Percentiles rank a stretch among this genome's conserved stretches.
Conservation (phyloP, 2,888 invertebrate genomes). For the Periphyllus acericola region DNA sequence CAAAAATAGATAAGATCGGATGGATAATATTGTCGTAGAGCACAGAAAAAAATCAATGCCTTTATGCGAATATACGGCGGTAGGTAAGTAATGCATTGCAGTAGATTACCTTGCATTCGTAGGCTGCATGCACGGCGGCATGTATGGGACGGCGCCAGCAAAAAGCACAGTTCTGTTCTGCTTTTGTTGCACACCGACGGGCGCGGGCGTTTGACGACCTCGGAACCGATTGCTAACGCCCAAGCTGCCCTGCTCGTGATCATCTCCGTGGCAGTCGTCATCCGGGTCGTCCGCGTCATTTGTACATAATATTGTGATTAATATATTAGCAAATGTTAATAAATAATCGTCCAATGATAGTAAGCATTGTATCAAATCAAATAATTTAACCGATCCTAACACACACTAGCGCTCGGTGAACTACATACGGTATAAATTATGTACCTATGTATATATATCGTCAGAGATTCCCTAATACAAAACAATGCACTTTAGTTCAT, state of each 20-base stretch:
- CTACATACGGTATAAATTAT: not conserved
- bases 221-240: not conserved
- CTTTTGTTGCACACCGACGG: not conserved
- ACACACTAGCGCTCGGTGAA: not conserved
- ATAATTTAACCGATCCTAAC: not conserved
- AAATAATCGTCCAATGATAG: too few species aligned
- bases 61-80: too few species aligned
- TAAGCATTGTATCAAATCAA: too few species aligned
- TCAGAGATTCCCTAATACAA: too few species aligned
- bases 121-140: conserved; percentile 25
- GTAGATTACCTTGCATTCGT: conserved; percentile 35
- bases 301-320: too few species aligned
- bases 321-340: too few species aligned
- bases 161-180: conserved; percentile 17
- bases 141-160: conserved; percentile 12
- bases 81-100: too few species aligned
- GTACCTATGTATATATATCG: too few species aligned
- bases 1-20: too few species aligned
- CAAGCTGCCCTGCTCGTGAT: not conserved
- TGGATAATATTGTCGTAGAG: too few species aligned
- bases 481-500: too few species aligned
- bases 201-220: not conserved
- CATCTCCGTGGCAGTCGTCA: not conserved
- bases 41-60: too few species aligned
- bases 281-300: not conserved